These are phyloP conservation scores for Idaea aversata DNA, from an alignment of 2,888 invertebrate genomes.

Conservation along the genomic window DNA sequence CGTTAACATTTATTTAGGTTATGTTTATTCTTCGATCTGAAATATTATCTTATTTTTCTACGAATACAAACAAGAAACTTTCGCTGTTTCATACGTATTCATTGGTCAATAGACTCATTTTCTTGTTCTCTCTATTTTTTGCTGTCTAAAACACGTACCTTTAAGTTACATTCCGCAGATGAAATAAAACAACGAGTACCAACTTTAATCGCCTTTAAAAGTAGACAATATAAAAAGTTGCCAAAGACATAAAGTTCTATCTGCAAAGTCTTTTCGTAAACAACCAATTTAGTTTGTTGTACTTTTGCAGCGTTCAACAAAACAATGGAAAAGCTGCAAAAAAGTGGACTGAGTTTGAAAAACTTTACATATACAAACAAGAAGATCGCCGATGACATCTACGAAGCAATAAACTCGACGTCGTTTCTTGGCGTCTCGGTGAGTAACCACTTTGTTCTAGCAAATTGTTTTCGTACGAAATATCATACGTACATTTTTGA, in stretches of 20 bases:
- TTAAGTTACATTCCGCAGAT: background rate
- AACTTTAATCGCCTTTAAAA: background rate
- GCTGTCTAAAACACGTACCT: background rate
- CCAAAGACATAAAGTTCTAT: background rate
- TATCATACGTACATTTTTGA: background rate
- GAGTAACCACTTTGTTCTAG: conserved; percentile 60
- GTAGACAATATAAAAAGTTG: background rate
- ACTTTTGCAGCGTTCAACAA: conserved; percentile 92
- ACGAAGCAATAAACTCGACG: conserved; percentile 98
- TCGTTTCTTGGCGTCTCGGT: conserved; percentile 99
- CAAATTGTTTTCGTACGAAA: background rate
- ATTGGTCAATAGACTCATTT: background rate
- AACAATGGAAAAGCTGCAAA: conserved; percentile 93
- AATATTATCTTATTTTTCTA: background rate
- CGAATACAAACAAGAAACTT: background rate
- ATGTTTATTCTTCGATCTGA: background rate
- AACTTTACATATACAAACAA: conserved; percentile 98
- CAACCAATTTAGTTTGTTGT: background rate
- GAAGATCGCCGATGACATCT: conserved; percentile 96
- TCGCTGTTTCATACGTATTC: background rate
- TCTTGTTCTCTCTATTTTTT: background rate
- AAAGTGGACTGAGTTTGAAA: conserved; percentile 90
- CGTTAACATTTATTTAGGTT: background rate
- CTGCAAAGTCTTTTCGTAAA: background rate
- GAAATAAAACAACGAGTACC: background rate